Evolutionary conservation across 2,113 vertebrate genomes (phyloP), one percentile per base, ranked within the genome.

Genomic region (Peromyscus maniculatus): DNA sequence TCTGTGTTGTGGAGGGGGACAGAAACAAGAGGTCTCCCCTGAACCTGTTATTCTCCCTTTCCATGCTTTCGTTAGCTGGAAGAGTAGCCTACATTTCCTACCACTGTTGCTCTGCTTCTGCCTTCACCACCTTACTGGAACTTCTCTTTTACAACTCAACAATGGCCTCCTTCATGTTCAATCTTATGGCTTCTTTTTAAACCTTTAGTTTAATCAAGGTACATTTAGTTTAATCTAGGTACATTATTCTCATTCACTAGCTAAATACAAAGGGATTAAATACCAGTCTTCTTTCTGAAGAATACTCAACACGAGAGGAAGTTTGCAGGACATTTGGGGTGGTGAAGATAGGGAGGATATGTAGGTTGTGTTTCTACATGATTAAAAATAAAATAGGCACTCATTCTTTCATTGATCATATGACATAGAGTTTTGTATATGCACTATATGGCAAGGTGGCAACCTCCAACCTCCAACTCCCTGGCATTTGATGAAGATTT

Each of bases 171-270:
- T 91, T 15, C 26, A 26, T 87, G n/a, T 71, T 96, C 71, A 96
- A 82, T 88, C 31, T 83, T 64, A 46, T 93, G 52, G 24, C 77
- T 16, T 94, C n/a, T 84, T 97, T 96, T 91, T 72, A 89, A 96
- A 57, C 33, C 28, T 94, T 96, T 91, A 66, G 55, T 93, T 96
- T 96, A 94, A 91, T 91, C 64, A 91, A 95, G 22, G 79, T 89
- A 78, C 22, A 0, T 62, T 94, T 97, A 43, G 43, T 43, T 43
- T 43, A 43, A 43, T 43, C 89, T 93, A 80, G 52, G 66, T 96
- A 43, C 74, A 75, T 33, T 83, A 17, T 46, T 87, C 74, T 97
- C 59, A 97, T 79, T 92, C 49, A 84, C 64, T 92, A 77, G 21
- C 2, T 49, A 64, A 71, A 46, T 90, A 84, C 22, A 88, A 98